phyloP scores from a whole-genome alignment of 1,140 invertebrate species.

The Eupristina koningsbergeri region DNA sequence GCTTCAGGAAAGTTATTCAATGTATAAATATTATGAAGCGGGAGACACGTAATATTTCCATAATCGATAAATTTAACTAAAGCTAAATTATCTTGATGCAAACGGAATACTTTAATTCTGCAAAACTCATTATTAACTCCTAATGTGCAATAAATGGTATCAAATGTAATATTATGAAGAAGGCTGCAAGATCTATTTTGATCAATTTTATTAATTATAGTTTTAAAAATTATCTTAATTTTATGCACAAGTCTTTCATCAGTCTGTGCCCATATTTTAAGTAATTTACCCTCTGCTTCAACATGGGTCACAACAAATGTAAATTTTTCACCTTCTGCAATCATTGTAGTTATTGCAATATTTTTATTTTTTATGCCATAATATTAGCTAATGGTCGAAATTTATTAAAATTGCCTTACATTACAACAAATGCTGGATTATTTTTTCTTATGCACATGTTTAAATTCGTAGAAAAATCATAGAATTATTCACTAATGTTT shows the following conservation, averaged over 20 bases:
- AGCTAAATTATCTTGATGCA: conserved; percentile 70
- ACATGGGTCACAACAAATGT: conserved; percentile 78
- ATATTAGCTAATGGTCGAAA: conserved; percentile 17
- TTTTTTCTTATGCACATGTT: neutral
- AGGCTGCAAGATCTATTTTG: conserved; percentile 59
- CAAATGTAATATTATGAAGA: conserved; percentile 60
- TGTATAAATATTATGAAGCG: conserved; percentile 74
- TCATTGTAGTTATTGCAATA: conserved; percentile 44
- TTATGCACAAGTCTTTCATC: conserved; percentile 74
- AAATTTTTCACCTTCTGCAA: conserved; percentile 50
- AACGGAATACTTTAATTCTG: conserved; percentile 74
- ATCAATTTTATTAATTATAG: conserved; percentile 60
- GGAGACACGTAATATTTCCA: conserved; percentile 77
- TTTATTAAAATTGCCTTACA: neutral
- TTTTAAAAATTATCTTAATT: conserved; percentile 71
- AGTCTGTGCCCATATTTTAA: conserved; percentile 80
- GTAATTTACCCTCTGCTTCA: conserved; percentile 77
- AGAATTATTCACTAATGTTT: neutral
- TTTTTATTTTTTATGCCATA: neutral
- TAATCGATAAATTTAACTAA: conserved; percentile 82
- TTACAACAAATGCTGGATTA: neutral
- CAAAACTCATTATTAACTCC: conserved; percentile 79
- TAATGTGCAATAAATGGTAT: conserved; percentile 77
- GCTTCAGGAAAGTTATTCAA: conserved; percentile 73
- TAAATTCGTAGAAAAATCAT: neutral